These are phyloP conservation scores for Austrolebias charrua DNA, from an alignment of 2,797 vertebrate genomes.

Conservation along the genomic window DNA sequence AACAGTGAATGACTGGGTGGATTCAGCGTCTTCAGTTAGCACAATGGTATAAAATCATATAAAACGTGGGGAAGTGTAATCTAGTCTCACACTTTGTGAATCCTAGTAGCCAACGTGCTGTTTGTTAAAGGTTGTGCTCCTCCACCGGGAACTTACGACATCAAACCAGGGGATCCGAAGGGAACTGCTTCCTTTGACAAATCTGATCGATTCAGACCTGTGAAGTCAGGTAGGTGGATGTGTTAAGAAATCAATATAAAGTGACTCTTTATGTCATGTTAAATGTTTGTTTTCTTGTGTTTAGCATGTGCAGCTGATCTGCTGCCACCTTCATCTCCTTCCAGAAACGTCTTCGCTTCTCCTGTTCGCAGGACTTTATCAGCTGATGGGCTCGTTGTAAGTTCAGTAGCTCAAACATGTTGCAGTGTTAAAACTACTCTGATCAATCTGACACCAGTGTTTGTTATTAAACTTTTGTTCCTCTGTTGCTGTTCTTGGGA, in stretches of 20 bases:
- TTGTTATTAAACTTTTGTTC: not conserved
- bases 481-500: no score
- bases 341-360: constrained; percentile 54
- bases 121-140: constrained; percentile 77
- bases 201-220: constrained; percentile 74
- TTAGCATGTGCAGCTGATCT: constrained; percentile 37
- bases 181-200: constrained; percentile 84
- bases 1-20: not conserved
- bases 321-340: constrained; percentile 57
- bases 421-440: not conserved
- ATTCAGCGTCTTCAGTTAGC: no score
- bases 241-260: not conserved
- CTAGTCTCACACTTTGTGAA: no score
- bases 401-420: constrained; percentile 27
- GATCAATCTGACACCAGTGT: not conserved
- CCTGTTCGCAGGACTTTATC: constrained; percentile 81
- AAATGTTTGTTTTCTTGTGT: not conserved
- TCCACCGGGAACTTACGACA: constrained; percentile 77
- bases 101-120: constrained; percentile 1
- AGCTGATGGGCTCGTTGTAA: constrained; percentile 80
- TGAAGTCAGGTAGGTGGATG: constrained; percentile 75
- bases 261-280: not conserved
- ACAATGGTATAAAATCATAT: not conserved
- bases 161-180: constrained; percentile 77
- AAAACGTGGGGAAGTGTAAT: not conserved